Evolutionary conservation across 1,140 invertebrate genomes (phyloP), one percentile per base, ranked within the genome.

Genomic region (Eurosta solidaginis): DNA sequence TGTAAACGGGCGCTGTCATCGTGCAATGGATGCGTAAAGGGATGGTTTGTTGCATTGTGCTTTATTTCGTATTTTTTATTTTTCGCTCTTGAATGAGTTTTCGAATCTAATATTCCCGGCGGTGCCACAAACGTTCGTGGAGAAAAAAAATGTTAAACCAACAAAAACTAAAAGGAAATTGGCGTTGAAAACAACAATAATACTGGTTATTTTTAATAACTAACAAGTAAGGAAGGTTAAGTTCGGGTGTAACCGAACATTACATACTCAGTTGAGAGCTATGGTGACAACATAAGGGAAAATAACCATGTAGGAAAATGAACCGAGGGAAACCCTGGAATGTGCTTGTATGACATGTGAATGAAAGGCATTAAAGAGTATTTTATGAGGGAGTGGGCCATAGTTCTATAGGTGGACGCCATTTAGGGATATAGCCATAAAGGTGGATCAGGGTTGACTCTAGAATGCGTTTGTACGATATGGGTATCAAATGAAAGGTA

Each of bases 91-190:
- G 59, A 40, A 9, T 68, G 27, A 68, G 27, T 68, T 68, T 68
- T 68, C 59, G 33, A 68, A 68, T 68, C 59, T 68, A 68, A 68
- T 68, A 40, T 68, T 68, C 59, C 59, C 59, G 59, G n/a, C 17
- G 40, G 33, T 36, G 33, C 12, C 59, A 68, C 29, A 33, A 36
- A 29, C 33, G 22, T 29, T 5, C 27, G 20, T 1, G 27, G 50
- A 27, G 27, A 29, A 27, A 9, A 10, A 10, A 2, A 54, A 27
- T 27, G 50, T 2, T 10, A 52, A 52, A 52, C 20, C 49, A 42
- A 68, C 5, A n/a, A 29, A 14, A 9, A 22, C 3, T 29, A 59
- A 33, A 59, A 20, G 33, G n/a, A 40, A 68, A 9, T 20, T 36
- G n/a, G 33, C 59, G 33, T 68, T 40, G 14, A 68, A 36, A 68